Evolutionary conservation across 2,113 vertebrate species (phyloP), one percentile per base, ranked within the genome.

Genomic region (Misgurnus anguillicaudatus): DNA sequence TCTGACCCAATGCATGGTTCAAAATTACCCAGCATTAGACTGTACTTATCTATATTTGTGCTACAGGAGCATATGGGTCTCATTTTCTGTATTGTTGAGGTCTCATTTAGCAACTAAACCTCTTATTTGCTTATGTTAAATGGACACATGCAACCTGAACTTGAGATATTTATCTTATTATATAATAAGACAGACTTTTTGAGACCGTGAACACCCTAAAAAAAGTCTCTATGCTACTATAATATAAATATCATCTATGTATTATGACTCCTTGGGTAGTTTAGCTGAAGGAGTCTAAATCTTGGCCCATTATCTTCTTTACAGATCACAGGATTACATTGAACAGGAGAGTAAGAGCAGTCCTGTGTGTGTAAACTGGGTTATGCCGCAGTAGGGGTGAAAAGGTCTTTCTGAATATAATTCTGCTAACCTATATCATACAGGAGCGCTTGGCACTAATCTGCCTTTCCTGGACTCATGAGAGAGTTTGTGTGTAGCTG

Each of bases 391-490:
- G 70, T 21, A 21, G 61, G 75, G 69, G 78, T 80, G 70, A 80
- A 78, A 83, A 79, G 55, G 79, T 75, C 73, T 71, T 19, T 19
- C 36, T 1, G 11, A 79, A 55, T 80, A 62, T 86, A 80, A 82
- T 86, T 84, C 77, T 65, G 78, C 77, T 76, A 81, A 61, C 79
- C 72, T 76, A 69, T 51, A 69, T 84, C 75, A 81, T 76, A 79
- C 60, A 80, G 31, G 78, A 82, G 78, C 21, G 17, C 60, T 70
- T 31, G 17, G 36, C 77, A 80, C 64, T 75, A 69, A 67, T 81
- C 82, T 58, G 58, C 69, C 48, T 72, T 36, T 73, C 24, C 47
- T 61, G 53, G 21, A 36, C 55, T 82, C 66, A 72, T 64, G 66
- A 57, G 38, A 65, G 42, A 55, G 67, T 70, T 17, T 48, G 51